Base-by-base conservation (phyloP, 2,888 invertebrate species). In the Nasonia oneida region DNA sequence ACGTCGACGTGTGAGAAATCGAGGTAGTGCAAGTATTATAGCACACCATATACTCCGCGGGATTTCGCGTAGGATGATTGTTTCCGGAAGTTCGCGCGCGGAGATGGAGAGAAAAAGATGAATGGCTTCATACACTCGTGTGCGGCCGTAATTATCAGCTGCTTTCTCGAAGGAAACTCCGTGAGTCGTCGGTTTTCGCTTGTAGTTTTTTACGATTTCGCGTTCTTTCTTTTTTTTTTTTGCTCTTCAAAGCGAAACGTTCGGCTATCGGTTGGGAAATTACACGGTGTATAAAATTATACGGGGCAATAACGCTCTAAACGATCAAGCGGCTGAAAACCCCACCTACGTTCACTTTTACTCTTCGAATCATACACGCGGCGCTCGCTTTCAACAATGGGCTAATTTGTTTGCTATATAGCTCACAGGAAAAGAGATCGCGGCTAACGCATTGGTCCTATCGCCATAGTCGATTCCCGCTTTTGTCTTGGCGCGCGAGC, bases 101-200 rank as follows among this genome's bases (percentile, higher is more conserved):
- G 33, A 50, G 64, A 47, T 14, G 47, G 61, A 37, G 33, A n/a
- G 73, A 57, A 53, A 81, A 78, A 15, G 64, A 78, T 75, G 86
- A 86, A 79, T 80, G 71, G 61, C 67, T 61, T 39, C 23, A 61
- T 61, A n/a, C 6, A 61, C 57, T 4, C 15, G 4, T 4, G 23
- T 1, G 12, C 29, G 18, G 64, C 12, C 10, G 82, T 83, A 77
- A 86, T 86, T 86, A 81, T 83, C 81, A 74, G 70, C 73, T 23
- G 29, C 67, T 86, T 83, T 86, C 86, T 77, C 76, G 53, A 64
- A 76, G 80, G 70, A 84, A 76, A 70, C 74, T 37, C 15, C 29
- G 37, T 57, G 81, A 85, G 23, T 75, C 53, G 74, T 67, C 71
- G 14, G 33, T 83, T 83, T 83, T 83, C 70, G 77, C 71, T 37